phyloP scores from a whole-genome alignment of 2,888 invertebrate genomes.

The Acronicta alni region DNA sequence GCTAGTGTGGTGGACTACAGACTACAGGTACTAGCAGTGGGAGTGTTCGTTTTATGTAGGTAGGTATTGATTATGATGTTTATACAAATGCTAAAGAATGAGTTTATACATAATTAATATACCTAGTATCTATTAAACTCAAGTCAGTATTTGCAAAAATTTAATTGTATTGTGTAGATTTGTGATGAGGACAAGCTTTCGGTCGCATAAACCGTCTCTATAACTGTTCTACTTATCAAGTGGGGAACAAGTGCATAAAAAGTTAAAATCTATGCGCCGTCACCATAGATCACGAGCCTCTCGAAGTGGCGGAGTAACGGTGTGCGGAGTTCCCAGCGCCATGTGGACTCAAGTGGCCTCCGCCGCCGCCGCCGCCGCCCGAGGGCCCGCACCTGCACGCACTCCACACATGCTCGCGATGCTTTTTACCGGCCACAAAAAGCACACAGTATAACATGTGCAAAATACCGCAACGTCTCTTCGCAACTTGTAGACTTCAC shows the following conservation, averaged over 20 bases:
- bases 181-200: background rate
- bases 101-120: no score
- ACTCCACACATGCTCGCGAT: slow-evolving; percentile 47
- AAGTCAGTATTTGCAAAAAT: no score
- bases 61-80: no score
- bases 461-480: slow-evolving; percentile 26
- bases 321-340: slow-evolving; percentile 52
- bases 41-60: no score
- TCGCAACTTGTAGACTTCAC: background rate
- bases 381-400: slow-evolving; percentile 67
- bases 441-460: slow-evolving; percentile 31
- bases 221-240: slow-evolving; percentile 15
- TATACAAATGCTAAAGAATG: no score
- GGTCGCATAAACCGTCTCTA: background rate
- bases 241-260: slow-evolving; percentile 43
- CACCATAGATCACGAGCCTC: slow-evolving; percentile 33
- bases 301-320: slow-evolving; percentile 16
- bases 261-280: slow-evolving; percentile 17
- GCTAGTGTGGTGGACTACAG: no score
- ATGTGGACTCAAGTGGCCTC: slow-evolving; percentile 69
- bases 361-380: slow-evolving; percentile 16
- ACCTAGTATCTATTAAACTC: no score
- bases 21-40: no score
- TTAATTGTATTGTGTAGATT: no score
- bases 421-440: slow-evolving; percentile 38